phyloP scores from a whole-genome alignment of 1,140 invertebrate genomes.

The Drosophila albomicans region DNA sequence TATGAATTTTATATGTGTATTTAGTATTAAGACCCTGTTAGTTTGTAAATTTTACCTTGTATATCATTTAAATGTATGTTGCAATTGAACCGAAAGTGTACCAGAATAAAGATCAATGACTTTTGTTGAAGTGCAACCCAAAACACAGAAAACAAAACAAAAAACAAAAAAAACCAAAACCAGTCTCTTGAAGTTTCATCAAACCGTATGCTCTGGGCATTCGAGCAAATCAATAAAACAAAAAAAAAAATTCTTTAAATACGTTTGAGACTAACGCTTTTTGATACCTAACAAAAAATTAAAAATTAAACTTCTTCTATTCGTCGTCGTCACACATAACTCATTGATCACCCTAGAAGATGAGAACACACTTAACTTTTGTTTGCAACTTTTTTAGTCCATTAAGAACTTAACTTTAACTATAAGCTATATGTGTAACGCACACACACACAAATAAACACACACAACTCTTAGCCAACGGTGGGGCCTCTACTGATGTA shows the following conservation, averaged over 20 bases:
- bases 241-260: slow-evolving; percentile 31
- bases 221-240: background rate
- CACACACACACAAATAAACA: slow-evolving; percentile 24
- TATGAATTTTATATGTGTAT: slow-evolving; percentile 78
- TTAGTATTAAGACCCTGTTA: slow-evolving; percentile 71
- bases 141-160: slow-evolving; percentile 52
- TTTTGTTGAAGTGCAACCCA: slow-evolving; percentile 77
- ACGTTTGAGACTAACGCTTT: slow-evolving; percentile 67
- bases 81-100: slow-evolving; percentile 80
- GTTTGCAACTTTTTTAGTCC: slow-evolving; percentile 71
- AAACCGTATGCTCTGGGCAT: slow-evolving; percentile 11
- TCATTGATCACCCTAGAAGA: slow-evolving; percentile 69
- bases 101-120: slow-evolving; percentile 84
- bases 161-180: slow-evolving; percentile 47
- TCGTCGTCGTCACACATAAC: slow-evolving; percentile 71
- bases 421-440: slow-evolving; percentile 33
- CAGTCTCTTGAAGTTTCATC: slow-evolving; percentile 61
- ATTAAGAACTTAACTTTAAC: slow-evolving; percentile 71
- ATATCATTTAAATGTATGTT: slow-evolving; percentile 82
- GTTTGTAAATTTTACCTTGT: slow-evolving; percentile 72
- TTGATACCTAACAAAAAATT: slow-evolving; percentile 38
- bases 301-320: slow-evolving; percentile 3
- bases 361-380: slow-evolving; percentile 67
- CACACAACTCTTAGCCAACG: slow-evolving; percentile 31
- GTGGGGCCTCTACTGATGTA: slow-evolving; percentile 41